A percentile compares a stretch with the other conserved stretches of the same genome.
phyloP scores from a whole-genome alignment of 2,797 vertebrate species.

The Hephaestus fuliginosus region DNA sequence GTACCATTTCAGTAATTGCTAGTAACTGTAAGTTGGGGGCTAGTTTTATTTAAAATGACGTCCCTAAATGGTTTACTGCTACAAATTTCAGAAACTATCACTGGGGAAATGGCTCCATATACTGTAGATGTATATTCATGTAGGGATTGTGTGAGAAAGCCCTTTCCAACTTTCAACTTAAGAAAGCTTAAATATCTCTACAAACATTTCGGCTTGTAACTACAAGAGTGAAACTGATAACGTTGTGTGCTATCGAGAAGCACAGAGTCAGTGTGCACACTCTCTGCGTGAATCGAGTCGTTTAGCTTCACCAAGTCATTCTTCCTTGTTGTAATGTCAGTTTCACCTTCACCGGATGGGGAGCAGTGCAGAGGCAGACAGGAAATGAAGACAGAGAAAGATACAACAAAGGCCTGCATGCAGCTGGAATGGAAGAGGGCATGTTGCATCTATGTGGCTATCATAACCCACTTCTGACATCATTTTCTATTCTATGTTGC shows the following conservation, averaged over 20 bases:
- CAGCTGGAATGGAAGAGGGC: not conserved
- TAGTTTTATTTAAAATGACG: conserved; percentile 12
- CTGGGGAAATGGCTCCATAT: not conserved
- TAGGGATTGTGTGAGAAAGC: not conserved
- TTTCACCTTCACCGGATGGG: conserved; percentile 7
- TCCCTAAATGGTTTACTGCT: not conserved
- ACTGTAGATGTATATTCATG: not conserved
- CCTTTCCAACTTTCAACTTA: not conserved
- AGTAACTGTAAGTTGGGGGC: not conserved
- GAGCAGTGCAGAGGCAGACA: not conserved
- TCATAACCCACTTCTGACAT: not conserved
- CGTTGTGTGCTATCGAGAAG: not conserved
- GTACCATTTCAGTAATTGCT: not conserved
- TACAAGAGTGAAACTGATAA: not conserved
- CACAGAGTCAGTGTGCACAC: not conserved
- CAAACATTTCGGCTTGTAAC: not conserved
- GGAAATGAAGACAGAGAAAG: conserved; percentile 25
- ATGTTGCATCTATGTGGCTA: not conserved
- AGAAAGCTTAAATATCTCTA: not conserved
- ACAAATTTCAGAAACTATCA: not conserved
- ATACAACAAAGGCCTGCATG: not conserved
- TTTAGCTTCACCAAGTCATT: not conserved
- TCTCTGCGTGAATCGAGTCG: not conserved
- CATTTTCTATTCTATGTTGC: not conserved
- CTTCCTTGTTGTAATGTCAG: conserved; percentile 9